These are phyloP conservation scores for Calephelis virginiensis DNA, from an alignment of 1,140 invertebrate species.

Conservation along the genomic window DNA sequence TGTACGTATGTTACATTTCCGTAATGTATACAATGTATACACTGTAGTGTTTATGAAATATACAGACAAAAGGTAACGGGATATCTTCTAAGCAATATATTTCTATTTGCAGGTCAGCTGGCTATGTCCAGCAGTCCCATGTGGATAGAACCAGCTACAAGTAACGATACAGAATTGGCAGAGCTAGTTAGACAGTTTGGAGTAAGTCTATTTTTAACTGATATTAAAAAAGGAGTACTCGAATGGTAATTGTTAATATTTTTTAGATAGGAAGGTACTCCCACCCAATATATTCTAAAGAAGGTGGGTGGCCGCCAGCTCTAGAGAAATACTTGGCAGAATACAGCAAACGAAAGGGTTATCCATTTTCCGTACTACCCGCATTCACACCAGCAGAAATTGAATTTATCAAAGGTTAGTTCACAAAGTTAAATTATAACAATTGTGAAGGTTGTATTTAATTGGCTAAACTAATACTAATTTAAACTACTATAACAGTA, in stretches of 20 bases:
- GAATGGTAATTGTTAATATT: not conserved
- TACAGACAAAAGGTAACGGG: too few relatives aligned
- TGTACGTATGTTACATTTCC: too few relatives aligned
- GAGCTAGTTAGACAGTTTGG: constrained; percentile 24
- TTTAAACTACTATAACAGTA: too few relatives aligned
- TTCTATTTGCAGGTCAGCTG: too few relatives aligned
- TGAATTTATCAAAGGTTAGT: constrained; percentile 49
- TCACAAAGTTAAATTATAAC: too few relatives aligned
- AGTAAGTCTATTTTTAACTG: constrained; percentile 11
- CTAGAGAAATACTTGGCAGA: constrained; percentile 56
- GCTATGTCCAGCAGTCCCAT: constrained; percentile 8
- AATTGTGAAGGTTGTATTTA: too few relatives aligned
- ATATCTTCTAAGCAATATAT: too few relatives aligned
- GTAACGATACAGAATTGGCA: constrained; percentile 24
- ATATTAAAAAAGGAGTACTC: too few relatives aligned
- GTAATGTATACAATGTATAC: too few relatives aligned
- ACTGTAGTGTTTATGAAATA: too few relatives aligned
- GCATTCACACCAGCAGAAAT: constrained; percentile 62
- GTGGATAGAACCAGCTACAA: constrained; percentile 28
- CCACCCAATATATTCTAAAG: constrained; percentile 77
- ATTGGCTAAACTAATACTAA: too few relatives aligned
- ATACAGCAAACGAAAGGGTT: constrained; percentile 65
- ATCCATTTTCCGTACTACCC: constrained; percentile 58
- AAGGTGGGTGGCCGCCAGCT: constrained; percentile 64
- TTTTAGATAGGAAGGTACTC: constrained; percentile 71